phyloP scores from a whole-genome alignment of 37 sponge, comb jelly and placozoan genomes.

The Beroe ovata region DNA sequence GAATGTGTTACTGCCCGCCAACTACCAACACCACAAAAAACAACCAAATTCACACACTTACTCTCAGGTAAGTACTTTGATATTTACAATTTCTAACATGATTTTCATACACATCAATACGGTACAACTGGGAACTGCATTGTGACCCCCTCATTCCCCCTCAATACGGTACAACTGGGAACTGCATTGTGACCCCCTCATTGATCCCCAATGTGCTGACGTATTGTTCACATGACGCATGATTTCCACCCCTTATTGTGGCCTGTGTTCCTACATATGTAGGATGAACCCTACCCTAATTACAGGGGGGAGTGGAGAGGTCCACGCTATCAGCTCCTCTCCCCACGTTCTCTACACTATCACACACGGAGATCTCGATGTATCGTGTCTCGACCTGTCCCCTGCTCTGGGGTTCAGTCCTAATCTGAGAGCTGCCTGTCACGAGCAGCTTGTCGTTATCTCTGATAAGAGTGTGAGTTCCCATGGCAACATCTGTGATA shows the following conservation, averaged over 20 bases:
- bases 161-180: no score
- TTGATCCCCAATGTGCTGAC: no score
- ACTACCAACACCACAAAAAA: not conserved
- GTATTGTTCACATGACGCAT: no score
- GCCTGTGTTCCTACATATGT: no score
- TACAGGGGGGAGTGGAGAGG: not conserved
- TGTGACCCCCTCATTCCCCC: no score
- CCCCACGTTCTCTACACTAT: conserved; percentile 32
- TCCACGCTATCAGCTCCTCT: conserved; percentile 8
- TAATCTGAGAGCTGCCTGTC: not conserved
- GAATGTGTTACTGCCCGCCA: conserved; percentile 10
- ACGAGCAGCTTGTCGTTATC: not conserved
- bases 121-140: no score
- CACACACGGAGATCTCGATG: not conserved
- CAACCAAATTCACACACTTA: conserved; percentile 18
- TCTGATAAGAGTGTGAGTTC: conserved; percentile 33
- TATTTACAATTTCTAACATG: no score
- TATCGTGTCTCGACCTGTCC: not conserved
- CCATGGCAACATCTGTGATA: no score
- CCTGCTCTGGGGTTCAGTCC: conserved; percentile 52
- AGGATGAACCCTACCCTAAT: no score
- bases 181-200: no score
- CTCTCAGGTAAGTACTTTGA: conserved; percentile 16
- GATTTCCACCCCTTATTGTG: no score
- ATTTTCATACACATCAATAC: no score